These are phyloP conservation scores for Anarsia innoxiella DNA, from an alignment of 2,888 invertebrate genomes.

Conservation along the genomic window DNA sequence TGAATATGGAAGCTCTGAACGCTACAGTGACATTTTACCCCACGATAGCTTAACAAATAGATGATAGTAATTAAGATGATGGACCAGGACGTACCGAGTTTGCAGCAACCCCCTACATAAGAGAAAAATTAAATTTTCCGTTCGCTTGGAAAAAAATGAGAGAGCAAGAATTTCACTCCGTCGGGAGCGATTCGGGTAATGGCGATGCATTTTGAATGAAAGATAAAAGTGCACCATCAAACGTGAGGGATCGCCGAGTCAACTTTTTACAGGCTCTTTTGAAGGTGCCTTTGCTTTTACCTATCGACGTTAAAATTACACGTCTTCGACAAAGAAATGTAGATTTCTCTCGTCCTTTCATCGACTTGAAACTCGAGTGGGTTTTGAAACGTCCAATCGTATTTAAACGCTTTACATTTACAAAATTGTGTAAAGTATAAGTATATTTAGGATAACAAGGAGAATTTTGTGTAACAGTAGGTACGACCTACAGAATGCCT, in stretches of 20 bases:
- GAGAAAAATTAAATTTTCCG: slow-evolving; percentile 28
- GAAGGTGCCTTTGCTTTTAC: slow-evolving; percentile 12
- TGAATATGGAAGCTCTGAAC: too few species aligned
- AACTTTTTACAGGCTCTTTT: slow-evolving; percentile 31
- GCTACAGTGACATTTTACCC: too few species aligned
- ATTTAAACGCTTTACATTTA: too few species aligned
- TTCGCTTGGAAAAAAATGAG: slow-evolving; percentile 26
- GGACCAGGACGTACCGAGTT: slow-evolving; percentile 9
- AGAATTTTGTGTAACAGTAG: too few species aligned
- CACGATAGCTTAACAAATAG: too few species aligned
- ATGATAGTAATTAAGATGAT: too few species aligned
- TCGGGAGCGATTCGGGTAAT: slow-evolving; percentile 30
- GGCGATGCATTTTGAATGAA: slow-evolving; percentile 36
- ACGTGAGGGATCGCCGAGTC: slow-evolving; percentile 30
- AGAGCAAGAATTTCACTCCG: slow-evolving; percentile 25
- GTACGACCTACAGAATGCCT: slow-evolving; percentile 19
- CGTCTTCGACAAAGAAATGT: too few species aligned
- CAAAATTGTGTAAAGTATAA: too few species aligned
- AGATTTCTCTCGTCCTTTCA: too few species aligned
- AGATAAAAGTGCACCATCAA: slow-evolving; percentile 38
- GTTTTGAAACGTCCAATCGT: too few species aligned
- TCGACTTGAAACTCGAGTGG: not conserved
- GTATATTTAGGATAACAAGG: too few species aligned
- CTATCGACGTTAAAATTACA: not conserved
- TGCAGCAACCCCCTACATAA: slow-evolving; percentile 17